These are phyloP conservation scores for Morelia viridis DNA, from an alignment of 2,797 vertebrate species.

Conservation along the genomic window DNA sequence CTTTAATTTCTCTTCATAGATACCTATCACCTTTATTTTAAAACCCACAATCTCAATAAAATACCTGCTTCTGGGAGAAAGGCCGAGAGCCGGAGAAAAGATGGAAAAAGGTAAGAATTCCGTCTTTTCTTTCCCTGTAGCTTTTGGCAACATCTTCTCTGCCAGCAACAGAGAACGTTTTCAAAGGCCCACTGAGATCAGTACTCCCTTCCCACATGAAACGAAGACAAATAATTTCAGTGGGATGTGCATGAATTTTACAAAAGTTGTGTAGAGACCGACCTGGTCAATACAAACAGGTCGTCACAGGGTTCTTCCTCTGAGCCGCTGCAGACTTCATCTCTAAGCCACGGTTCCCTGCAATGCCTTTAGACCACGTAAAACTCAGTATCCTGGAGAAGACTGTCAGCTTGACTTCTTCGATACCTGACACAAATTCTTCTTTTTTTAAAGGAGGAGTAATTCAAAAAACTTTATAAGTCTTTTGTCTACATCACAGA, in stretches of 20 bases:
- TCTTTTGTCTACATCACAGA: not conserved
- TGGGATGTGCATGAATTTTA: not conserved
- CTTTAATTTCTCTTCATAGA: constrained; percentile 67
- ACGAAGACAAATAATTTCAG: not conserved
- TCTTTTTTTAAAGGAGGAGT: not conserved
- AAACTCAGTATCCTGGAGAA: not conserved
- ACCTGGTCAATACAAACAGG: not conserved
- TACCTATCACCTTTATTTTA: constrained; percentile 65
- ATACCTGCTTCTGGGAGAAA: constrained; percentile 25
- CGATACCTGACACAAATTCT: not conserved
- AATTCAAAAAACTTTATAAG: not conserved
- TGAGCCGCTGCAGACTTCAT: not conserved
- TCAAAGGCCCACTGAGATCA: not conserved
- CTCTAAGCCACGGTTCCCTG: not conserved
- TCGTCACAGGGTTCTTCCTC: not conserved
- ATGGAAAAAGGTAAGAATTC: not conserved
- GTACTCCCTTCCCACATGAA: not conserved
- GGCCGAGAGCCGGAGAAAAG: constrained; percentile 18
- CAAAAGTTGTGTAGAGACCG: not conserved
- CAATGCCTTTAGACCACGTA: not conserved
- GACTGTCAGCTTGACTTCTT: not conserved
- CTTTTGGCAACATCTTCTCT: not conserved
- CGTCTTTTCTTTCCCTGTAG: not conserved
- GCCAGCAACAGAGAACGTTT: not conserved
- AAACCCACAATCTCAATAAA: constrained; percentile 42